These are phyloP conservation scores for Miichthys miiuy DNA, from an alignment of 2,797 vertebrate genomes.

Conservation along the genomic window DNA sequence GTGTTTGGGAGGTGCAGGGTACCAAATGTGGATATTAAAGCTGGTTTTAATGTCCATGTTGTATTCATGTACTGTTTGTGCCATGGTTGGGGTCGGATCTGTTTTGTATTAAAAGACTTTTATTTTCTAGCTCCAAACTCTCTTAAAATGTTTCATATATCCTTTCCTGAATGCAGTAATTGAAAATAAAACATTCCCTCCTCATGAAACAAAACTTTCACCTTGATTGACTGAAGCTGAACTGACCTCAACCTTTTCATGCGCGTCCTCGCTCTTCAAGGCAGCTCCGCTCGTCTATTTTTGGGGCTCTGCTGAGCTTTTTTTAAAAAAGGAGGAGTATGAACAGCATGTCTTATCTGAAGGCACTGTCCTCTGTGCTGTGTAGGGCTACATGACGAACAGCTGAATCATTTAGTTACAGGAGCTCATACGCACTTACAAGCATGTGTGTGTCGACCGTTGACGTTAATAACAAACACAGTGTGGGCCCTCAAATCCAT, in stretches of 20 bases:
- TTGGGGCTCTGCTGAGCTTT: slow-evolving; percentile 56
- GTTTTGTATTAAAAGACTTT: slow-evolving; percentile 19
- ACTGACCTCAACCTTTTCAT: slow-evolving; percentile 52
- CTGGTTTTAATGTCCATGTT: not conserved
- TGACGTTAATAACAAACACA: slow-evolving; percentile 37
- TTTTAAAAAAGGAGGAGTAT: slow-evolving; percentile 42
- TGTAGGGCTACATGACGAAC: slow-evolving; percentile 37
- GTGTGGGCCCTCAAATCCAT: slow-evolving; percentile 1
- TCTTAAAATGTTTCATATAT: slow-evolving; percentile 9
- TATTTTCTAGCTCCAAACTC: not conserved
- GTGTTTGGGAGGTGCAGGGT: slow-evolving; percentile 16
- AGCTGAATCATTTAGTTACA: slow-evolving; percentile 59
- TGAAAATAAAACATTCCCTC: slow-evolving; percentile 18
- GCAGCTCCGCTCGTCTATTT: slow-evolving; percentile 52
- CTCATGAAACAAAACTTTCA: slow-evolving; percentile 9
- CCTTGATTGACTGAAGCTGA: slow-evolving; percentile 35
- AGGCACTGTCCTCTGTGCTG: slow-evolving; percentile 67
- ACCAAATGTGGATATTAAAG: slow-evolving; percentile 20
- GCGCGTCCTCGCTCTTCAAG: slow-evolving; percentile 28
- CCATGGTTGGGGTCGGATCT: slow-evolving; percentile 2
- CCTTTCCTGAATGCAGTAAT: not conserved
- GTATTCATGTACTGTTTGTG: slow-evolving; percentile 4
- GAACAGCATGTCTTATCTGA: slow-evolving; percentile 61
- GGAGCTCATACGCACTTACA: slow-evolving; percentile 33
- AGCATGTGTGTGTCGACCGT: slow-evolving; percentile 23